Percentiles rank a stretch among this genome's conserved stretches.
Conservation (phyloP, 2,797 vertebrate genomes). For the Leuciscus waleckii region DNA sequence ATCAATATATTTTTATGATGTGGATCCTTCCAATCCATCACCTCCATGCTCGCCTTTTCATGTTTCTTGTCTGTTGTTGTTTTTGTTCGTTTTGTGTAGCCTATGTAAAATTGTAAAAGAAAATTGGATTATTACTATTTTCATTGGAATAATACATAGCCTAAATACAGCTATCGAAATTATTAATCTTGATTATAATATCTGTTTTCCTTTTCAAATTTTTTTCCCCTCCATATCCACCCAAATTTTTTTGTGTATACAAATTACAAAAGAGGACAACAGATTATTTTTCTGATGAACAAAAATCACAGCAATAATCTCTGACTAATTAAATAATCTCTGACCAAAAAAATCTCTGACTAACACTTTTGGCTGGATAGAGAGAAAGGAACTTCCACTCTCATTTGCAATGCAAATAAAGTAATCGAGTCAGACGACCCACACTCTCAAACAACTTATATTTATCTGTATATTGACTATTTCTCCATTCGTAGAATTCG, state of each 20-base stretch:
- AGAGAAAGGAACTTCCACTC: background rate
- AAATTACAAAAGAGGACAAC: background rate
- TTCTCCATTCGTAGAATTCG: background rate
- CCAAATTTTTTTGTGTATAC: background rate
- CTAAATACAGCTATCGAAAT: too few species aligned
- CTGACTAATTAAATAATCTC: too few species aligned
- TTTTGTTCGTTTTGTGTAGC: too few species aligned
- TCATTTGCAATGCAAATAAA: background rate
- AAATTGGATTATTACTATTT: too few species aligned
- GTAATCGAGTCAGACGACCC: background rate
- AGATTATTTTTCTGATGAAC: background rate
- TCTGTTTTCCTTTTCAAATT: background rate
- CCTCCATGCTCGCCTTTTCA: too few species aligned
- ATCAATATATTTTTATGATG: too few species aligned
- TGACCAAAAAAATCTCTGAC: background rate
- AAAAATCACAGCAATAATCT: background rate
- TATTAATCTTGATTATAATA: background rate
- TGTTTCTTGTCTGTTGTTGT: too few species aligned
- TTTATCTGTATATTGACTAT: background rate
- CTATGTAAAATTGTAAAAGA: too few species aligned
- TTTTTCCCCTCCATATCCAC: background rate
- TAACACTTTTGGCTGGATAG: background rate
- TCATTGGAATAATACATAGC: background rate
- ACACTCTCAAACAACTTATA: background rate
- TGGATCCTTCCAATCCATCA: too few species aligned